phyloP scores from a whole-genome alignment of 2,113 vertebrate genomes.

The Thamnophis sirtalis region DNA sequence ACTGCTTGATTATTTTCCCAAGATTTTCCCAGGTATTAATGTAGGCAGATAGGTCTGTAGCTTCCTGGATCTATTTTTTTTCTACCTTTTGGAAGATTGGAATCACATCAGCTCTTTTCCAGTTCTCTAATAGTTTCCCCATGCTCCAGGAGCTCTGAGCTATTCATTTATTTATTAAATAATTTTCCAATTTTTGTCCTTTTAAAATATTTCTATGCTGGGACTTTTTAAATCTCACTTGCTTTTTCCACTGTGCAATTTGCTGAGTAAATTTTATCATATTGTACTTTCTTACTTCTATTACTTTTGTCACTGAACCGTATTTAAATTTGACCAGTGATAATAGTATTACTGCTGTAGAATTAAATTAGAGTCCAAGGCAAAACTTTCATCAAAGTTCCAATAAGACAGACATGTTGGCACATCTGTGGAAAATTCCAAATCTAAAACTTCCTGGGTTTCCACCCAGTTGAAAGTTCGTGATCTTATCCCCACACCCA shows the following conservation, averaged over 20 bases:
- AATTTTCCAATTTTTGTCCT: not conserved
- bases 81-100: not conserved
- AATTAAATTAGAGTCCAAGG: too few relatives aligned
- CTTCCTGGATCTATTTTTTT: not conserved
- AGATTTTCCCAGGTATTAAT: not conserved
- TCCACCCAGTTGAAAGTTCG: too few relatives aligned
- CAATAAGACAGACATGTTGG: too few relatives aligned
- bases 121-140: not conserved
- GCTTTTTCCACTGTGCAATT: not conserved
- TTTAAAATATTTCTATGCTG: not conserved
- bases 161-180: not conserved
- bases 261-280: not conserved
- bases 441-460: too few relatives aligned
- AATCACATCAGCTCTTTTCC: not conserved
- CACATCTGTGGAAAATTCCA: too few relatives aligned
- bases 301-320: too few relatives aligned
- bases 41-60: too few relatives aligned
- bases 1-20: not conserved
- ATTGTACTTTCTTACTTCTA: too few relatives aligned
- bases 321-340: too few relatives aligned
- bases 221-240: not conserved
- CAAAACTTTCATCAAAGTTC: too few relatives aligned
- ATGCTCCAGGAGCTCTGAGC: not conserved
- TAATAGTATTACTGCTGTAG: too few relatives aligned
- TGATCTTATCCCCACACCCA: too few relatives aligned